Base-by-base conservation (phyloP, 2,888 invertebrate genomes). In the Sminthurides aquaticus region DNA sequence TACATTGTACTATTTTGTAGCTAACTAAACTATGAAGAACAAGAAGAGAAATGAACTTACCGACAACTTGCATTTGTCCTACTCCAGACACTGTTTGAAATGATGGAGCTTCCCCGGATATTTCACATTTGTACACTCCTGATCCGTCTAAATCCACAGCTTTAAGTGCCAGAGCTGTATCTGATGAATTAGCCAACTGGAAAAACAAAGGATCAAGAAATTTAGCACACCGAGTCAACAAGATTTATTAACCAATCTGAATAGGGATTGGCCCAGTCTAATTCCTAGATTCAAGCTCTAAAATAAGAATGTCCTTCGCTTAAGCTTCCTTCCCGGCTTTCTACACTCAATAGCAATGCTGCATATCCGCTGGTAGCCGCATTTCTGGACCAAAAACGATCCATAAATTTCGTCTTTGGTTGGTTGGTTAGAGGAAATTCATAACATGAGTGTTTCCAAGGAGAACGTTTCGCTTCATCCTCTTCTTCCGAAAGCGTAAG, bases 1-100 rank as follows among this genome's bases (percentile, higher is more conserved):
- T 8, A 43, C 43, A 43, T 43, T 11, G 8, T 43, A 43, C 43
- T 11, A 43, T 8, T 43, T 8, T 52, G 52, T 52, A 5, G 52
- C 52, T 52, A 15, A 15, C 43, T 15, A 52, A 20, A 8, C 20
- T 8, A 22, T 20, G 52, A 22, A 15, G 20, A 22, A 15, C n/a
- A n/a, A n/a, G n/a, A n/a, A n/a, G n/a, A n/a, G n/a, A n/a, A 5
- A 34, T n/a, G 20, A 27, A 79, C 85, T 82, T 81, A 88, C 88
- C 88, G 67, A 88, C 86, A 75, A 88, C 87, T 74, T 83, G 80
- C 87, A 88, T 87, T 77, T 87, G 87, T 58, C 85, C 84, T 77
- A 87, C 86, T 76, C 87, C 86, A 55, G 85, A 86, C 67, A 88
- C 87, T 24, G 88, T 88, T 75, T 86, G 87, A 79, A 89, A 89